Conservation (phyloP, 2,888 invertebrate species). For the Tetranychus piercei region DNA sequence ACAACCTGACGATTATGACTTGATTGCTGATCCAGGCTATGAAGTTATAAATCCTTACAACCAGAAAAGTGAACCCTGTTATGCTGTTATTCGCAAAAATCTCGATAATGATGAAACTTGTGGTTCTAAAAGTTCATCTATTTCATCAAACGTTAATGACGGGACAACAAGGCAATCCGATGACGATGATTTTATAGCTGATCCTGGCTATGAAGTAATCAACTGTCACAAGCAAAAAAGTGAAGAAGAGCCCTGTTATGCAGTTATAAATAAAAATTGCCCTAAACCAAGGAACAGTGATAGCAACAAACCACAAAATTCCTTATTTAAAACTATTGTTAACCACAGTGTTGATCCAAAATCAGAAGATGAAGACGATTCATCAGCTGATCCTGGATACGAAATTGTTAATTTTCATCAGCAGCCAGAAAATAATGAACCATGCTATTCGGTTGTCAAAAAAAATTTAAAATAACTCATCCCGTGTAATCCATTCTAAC, state of each 20-base stretch:
- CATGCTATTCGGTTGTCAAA: not conserved
- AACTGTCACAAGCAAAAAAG: not conserved
- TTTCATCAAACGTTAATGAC: not conserved
- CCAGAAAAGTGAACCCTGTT: conserved; percentile 15
- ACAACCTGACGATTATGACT: too few relatives aligned
- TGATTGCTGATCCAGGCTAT: conserved; percentile 7
- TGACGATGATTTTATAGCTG: not conserved
- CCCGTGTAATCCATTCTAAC: too few relatives aligned
- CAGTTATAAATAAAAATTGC: not conserved
- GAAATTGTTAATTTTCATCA: not conserved
- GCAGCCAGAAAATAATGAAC: not conserved
- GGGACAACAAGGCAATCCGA: not conserved
- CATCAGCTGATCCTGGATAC: conserved; percentile 1
- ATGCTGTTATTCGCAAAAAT: conserved; percentile 18
- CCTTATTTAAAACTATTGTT: not conserved
- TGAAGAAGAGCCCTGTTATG: not conserved
- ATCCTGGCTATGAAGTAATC: conserved; percentile 8
- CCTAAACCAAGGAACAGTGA: too few relatives aligned
- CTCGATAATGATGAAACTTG: not conserved
- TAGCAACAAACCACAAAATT: too few relatives aligned
- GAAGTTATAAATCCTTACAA: conserved; percentile 5
- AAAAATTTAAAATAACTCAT: too few relatives aligned
- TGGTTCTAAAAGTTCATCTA: not conserved
- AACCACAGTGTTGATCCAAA: not conserved
- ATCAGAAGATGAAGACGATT: conserved; percentile 2